These are phyloP conservation scores for Prionailurus bengalensis DNA, from an alignment of 2,113 vertebrate species.

Conservation along the genomic window DNA sequence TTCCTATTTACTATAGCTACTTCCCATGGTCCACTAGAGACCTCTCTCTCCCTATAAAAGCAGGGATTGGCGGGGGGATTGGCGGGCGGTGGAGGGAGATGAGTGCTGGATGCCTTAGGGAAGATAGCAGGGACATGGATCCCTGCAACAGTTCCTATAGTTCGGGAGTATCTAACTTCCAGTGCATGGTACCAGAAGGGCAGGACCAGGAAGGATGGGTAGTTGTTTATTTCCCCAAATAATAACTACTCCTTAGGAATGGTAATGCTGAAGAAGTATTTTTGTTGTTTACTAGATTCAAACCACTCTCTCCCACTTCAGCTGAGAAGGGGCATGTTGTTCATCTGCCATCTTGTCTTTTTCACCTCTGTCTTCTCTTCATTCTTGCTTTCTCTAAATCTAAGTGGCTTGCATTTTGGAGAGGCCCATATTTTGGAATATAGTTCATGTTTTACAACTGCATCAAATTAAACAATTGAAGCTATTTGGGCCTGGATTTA, in stretches of 20 bases:
- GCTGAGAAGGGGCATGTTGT: background rate
- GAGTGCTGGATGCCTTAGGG: background rate
- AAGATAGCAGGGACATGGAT: fast-evolving
- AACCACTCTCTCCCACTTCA: background rate
- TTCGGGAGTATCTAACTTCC: background rate
- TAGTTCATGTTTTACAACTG: background rate
- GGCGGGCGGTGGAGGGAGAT: background rate
- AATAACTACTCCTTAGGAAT: background rate
- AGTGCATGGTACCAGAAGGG: background rate
- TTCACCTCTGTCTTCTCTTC: background rate
- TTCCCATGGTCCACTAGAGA: background rate
- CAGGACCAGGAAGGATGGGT: background rate
- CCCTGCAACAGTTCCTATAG: background rate
- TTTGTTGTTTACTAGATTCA: background rate
- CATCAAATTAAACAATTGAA: background rate
- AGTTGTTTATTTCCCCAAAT: slow-evolving; percentile 3
- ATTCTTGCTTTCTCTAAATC: background rate
- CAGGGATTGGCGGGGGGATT: background rate
- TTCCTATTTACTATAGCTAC: background rate
- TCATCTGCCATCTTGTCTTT: background rate
- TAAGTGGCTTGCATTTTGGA: background rate
- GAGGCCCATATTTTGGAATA: background rate
- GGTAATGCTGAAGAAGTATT: background rate
- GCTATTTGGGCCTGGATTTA: background rate
- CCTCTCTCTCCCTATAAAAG: background rate